These are phyloP conservation scores for Chymomyza caudatula DNA, from an alignment of 2,888 invertebrate species.

Conservation along the genomic window DNA sequence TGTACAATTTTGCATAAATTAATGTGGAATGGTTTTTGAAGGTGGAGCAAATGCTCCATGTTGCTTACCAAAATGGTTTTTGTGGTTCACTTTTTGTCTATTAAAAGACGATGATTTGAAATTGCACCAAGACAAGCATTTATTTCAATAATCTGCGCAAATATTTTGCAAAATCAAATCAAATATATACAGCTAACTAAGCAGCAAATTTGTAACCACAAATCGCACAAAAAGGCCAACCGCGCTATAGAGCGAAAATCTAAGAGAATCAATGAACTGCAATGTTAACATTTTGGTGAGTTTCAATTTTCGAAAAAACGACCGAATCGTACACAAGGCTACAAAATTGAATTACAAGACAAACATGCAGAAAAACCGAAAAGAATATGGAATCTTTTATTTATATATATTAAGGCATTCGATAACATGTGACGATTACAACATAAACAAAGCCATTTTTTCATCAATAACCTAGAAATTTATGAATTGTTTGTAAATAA, in stretches of 20 bases:
- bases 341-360: too few species aligned
- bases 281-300: too few species aligned
- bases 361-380: too few species aligned
- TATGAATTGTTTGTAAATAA: too few species aligned
- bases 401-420: too few species aligned
- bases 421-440: too few species aligned
- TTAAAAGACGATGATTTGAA: neutral
- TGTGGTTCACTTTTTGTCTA: neutral
- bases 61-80: neutral
- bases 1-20: conserved; percentile 70
- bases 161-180: neutral
- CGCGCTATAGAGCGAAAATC: neutral
- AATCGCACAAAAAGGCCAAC: neutral
- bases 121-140: neutral
- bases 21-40: conserved; percentile 17
- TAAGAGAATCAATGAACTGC: too few species aligned
- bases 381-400: too few species aligned
- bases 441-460: too few species aligned
- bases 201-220: neutral
- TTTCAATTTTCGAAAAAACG: too few species aligned
- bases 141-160: neutral
- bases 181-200: neutral
- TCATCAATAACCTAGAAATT: too few species aligned
- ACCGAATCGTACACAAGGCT: too few species aligned
- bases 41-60: neutral